These are phyloP conservation scores for Micropoecilia bifurca DNA, from an alignment of 2,797 vertebrate species.

Conservation along the genomic window DNA sequence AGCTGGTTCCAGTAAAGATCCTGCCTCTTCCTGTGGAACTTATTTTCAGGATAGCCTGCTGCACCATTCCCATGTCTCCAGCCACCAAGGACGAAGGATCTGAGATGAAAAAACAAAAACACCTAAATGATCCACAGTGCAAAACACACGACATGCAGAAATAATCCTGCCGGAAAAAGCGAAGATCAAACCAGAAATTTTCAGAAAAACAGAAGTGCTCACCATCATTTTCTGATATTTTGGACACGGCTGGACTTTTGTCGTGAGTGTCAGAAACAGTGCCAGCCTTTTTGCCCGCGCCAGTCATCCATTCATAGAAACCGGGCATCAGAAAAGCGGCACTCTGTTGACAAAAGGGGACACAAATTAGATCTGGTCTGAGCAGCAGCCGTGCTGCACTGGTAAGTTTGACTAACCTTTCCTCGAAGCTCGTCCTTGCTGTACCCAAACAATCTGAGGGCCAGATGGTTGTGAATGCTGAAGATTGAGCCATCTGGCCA, in stretches of 20 bases:
- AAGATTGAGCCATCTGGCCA: constrained; percentile 86
- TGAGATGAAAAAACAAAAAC: constrained; percentile 31
- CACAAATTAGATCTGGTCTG: constrained; percentile 29
- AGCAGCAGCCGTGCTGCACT: constrained; percentile 8
- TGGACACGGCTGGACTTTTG: constrained; percentile 40
- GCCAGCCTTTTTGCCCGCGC: constrained; percentile 52
- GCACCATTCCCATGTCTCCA: constrained; percentile 75
- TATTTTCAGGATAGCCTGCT: constrained; percentile 63
- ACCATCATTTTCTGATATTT: constrained; percentile 58
- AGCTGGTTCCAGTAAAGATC: constrained; percentile 66
- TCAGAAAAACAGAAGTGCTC: not conserved
- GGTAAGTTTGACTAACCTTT: constrained; percentile 82
- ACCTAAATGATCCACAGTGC: not conserved
- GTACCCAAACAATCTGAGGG: constrained; percentile 89
- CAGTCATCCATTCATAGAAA: constrained; percentile 88
- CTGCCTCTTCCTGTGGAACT: constrained; percentile 52
- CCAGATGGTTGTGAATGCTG: constrained; percentile 85
- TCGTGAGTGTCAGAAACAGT: constrained; percentile 52
- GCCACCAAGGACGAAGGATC: constrained; percentile 74
- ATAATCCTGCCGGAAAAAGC: not conserved
- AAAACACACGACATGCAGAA: not conserved
- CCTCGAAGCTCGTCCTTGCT: constrained; percentile 85
- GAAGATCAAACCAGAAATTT: not conserved
- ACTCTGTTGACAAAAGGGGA: constrained; percentile 78
- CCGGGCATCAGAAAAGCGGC: constrained; percentile 91